These are phyloP conservation scores for Climacteris rufus DNA, from an alignment of 2,113 vertebrate species.

Conservation along the genomic window DNA sequence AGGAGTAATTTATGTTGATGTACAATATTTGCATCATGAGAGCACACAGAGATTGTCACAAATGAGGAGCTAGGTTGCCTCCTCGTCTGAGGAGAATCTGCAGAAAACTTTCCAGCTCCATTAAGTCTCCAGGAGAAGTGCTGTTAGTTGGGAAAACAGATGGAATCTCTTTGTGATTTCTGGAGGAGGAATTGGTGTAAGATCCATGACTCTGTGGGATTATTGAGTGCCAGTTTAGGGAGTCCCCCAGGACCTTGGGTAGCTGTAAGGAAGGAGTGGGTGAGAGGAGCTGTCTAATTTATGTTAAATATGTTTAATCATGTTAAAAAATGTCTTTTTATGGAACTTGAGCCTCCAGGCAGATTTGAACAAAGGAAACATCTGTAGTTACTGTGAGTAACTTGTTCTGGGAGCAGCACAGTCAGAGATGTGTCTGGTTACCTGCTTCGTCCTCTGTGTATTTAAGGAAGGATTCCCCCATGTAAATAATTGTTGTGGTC, in stretches of 20 bases:
- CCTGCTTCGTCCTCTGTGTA: rapidly evolving
- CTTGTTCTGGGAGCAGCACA: neutral
- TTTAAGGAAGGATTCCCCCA: neutral
- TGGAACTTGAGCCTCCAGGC: slow-evolving; percentile 6
- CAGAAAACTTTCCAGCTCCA: neutral
- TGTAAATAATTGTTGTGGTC: neutral
- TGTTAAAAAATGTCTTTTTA: neutral
- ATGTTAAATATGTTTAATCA: neutral
- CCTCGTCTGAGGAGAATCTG: neutral
- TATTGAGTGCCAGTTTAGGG: neutral
- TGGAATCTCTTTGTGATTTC: neutral
- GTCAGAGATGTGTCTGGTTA: neutral
- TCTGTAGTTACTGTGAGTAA: neutral
- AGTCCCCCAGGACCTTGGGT: neutral
- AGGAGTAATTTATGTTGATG: neutral
- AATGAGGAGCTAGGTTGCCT: neutral
- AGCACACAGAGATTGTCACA: neutral
- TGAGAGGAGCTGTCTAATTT: slow-evolving; percentile 8
- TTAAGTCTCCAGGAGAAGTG: neutral
- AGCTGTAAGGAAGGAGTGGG: slow-evolving; percentile 1
- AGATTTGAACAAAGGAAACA: neutral
- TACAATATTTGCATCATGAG: neutral
- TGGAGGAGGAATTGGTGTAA: neutral
- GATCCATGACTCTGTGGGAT: neutral
- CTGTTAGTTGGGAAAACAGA: neutral